These are phyloP conservation scores for Tyrophagus putrescentiae DNA, from an alignment of 1,140 invertebrate species.

Conservation along the genomic window DNA sequence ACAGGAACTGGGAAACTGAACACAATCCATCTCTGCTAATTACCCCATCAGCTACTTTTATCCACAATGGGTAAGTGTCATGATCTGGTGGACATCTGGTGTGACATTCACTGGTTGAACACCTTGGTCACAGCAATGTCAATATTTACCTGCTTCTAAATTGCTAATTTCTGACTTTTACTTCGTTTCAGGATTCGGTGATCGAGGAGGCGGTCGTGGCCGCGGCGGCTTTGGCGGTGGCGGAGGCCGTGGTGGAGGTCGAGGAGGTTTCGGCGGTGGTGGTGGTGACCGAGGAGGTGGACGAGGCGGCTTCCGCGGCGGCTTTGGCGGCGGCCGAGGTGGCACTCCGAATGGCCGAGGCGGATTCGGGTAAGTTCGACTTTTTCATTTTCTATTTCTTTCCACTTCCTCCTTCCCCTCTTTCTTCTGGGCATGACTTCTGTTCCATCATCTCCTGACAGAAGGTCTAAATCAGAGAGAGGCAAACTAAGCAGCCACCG, in stretches of 20 bases:
- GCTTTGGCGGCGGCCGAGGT: conserved; percentile 28
- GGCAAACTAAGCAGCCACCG: no score
- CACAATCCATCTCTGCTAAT: no score
- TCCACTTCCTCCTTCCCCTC: background rate
- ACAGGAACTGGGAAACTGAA: no score
- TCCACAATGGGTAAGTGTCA: background rate
- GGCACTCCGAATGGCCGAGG: conserved; percentile 47
- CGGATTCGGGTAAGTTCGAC: conserved; percentile 17
- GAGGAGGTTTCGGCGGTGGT: conserved; percentile 29
- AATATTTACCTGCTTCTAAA: no score
- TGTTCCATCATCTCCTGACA: background rate
- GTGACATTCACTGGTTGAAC: background rate
- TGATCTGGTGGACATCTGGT: background rate
- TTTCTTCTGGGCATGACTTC: background rate
- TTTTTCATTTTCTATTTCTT: background rate
- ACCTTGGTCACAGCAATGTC: no score
- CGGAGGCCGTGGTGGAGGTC: background rate
- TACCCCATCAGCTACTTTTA: no score
- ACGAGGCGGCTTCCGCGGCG: conserved; percentile 16
- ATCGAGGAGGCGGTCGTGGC: background rate
- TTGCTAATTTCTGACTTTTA: no score
- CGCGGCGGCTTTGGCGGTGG: background rate
- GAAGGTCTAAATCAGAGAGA: no score
- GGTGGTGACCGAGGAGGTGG: conserved; percentile 39
- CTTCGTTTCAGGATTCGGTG: background rate